These are phyloP conservation scores for Scotopteryx bipunctaria DNA, from an alignment of 2,888 invertebrate species.

Conservation along the genomic window DNA sequence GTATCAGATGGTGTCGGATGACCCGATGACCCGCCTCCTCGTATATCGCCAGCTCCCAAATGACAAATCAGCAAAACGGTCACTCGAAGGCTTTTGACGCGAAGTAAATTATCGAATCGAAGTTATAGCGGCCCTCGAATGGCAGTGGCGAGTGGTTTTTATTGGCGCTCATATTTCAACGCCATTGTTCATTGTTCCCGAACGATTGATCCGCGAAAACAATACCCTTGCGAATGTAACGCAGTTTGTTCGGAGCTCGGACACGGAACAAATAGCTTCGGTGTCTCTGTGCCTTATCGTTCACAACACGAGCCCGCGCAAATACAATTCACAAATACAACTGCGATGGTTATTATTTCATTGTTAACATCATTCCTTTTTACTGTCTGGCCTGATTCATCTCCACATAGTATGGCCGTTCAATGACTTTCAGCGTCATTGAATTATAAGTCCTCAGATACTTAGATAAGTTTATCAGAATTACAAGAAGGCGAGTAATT, in stretches of 20 bases:
- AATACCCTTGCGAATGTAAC: constrained; percentile 15
- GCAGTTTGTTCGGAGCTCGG: not conserved
- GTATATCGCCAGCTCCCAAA: not conserved
- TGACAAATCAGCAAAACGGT: not conserved
- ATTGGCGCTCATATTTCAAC: constrained; percentile 23
- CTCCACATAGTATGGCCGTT: too few relatives aligned
- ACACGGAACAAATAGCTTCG: not conserved
- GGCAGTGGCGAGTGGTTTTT: constrained; percentile 22
- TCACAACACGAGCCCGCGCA: not conserved
- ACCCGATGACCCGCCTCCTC: not conserved
- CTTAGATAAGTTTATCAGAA: not conserved
- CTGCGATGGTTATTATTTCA: constrained; percentile 13
- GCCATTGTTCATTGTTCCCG: constrained; percentile 7
- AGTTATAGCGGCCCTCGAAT: constrained; percentile 4
- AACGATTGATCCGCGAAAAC: constrained; percentile 13
- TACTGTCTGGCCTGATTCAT: too few relatives aligned
- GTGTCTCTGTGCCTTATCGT: too few relatives aligned
- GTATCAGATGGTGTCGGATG: not conserved
- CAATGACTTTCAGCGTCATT: not conserved
- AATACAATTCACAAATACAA: constrained; percentile 10
- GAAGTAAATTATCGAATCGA: constrained; percentile 10
- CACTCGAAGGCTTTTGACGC: not conserved
- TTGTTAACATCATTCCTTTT: constrained; percentile 20
- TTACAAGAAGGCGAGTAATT: not conserved
- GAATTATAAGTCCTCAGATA: not conserved